These are phyloP conservation scores for Elegia similella DNA, from an alignment of 2,888 invertebrate genomes.

Conservation along the genomic window DNA sequence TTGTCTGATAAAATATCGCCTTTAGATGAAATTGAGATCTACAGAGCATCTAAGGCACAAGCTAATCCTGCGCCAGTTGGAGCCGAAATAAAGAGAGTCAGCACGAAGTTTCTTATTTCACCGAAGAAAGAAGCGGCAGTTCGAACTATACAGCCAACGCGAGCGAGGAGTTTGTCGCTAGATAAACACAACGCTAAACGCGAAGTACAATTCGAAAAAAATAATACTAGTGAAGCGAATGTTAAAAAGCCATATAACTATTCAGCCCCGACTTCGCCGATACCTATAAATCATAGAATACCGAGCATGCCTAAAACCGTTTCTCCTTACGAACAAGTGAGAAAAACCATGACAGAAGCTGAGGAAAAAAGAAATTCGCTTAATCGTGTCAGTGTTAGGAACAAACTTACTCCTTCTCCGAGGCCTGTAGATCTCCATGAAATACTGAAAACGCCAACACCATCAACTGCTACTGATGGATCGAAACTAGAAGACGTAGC, in stretches of 20 bases:
- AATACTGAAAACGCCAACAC: conserved; percentile 31
- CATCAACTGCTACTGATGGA: conserved; percentile 21
- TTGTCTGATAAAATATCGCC: conserved; percentile 53
- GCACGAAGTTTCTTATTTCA: conserved; percentile 69
- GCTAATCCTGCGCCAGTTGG: conserved; percentile 64
- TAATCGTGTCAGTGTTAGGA: conserved; percentile 43
- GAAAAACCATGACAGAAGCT: conserved; percentile 63
- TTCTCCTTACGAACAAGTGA: conserved; percentile 67
- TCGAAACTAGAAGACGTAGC: conserved; percentile 33
- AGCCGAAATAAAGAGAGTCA: conserved; percentile 73
- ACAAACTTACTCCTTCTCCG: conserved; percentile 47
- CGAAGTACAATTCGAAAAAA: conserved; percentile 23
- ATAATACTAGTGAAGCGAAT: conserved; percentile 25
- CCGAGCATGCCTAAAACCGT: conserved; percentile 70
- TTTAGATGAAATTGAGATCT: conserved; percentile 59
- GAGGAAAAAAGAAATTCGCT: conserved; percentile 65
- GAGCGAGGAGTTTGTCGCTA: conserved; percentile 68
- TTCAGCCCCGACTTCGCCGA: conserved; percentile 72
- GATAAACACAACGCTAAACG: conserved; percentile 42
- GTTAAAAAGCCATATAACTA: conserved; percentile 62
- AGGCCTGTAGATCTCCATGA: conserved; percentile 31
- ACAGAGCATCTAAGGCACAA: conserved; percentile 54
- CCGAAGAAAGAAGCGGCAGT: conserved; percentile 77
- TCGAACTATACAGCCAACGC: conserved; percentile 64
- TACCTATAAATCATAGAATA: conserved; percentile 57